Conservation (phyloP, 2,888 invertebrate genomes). For the Latrodectus hesperus region DNA sequence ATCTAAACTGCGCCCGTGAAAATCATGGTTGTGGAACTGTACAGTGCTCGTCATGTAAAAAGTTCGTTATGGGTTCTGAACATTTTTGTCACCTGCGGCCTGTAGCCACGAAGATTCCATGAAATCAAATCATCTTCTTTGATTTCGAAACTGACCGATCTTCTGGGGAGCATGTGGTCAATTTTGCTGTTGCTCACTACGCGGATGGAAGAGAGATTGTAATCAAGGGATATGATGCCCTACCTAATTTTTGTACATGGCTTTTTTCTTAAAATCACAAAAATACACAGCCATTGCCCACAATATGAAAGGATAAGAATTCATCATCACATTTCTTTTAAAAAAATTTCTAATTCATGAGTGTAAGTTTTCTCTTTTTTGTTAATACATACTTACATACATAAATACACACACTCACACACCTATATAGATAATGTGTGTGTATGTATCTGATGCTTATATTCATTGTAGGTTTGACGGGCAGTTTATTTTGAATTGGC, state of each 20-base stretch:
- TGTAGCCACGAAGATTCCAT: background rate
- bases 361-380: too few species aligned
- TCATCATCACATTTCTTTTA: too few species aligned
- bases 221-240: constrained; percentile 1
- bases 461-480: too few species aligned
- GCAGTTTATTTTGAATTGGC: too few species aligned
- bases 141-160: background rate
- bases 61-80: background rate
- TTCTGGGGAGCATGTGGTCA: too few species aligned
- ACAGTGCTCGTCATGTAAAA: constrained; percentile 4
- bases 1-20: background rate
- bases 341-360: too few species aligned
- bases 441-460: background rate
- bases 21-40: background rate
- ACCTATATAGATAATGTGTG: background rate
- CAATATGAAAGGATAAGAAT: too few species aligned
- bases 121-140: constrained; percentile 7
- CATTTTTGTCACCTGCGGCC: background rate
- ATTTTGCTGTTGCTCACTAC: too few species aligned
- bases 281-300: too few species aligned
- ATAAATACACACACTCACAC: too few species aligned
- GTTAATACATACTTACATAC: too few species aligned
- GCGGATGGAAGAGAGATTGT: background rate
- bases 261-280: background rate
- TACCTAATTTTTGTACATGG: background rate